These are phyloP conservation scores for Danionella cerebrum DNA, from an alignment of 2,113 vertebrate species.

Conservation along the genomic window DNA sequence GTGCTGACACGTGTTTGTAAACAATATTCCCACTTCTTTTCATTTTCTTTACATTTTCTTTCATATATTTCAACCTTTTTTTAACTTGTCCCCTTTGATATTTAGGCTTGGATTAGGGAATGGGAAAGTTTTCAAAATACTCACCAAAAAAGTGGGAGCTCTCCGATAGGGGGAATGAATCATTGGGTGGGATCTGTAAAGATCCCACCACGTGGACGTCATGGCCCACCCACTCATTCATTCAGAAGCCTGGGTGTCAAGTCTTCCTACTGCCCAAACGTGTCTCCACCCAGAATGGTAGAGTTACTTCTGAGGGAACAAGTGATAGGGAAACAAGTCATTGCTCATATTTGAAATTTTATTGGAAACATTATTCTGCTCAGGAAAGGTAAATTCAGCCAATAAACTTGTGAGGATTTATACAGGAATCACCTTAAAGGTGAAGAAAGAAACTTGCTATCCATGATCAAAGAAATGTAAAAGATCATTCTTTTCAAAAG, in stretches of 20 bases:
- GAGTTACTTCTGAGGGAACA: neutral
- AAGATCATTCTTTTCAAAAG: neutral
- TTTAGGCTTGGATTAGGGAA: neutral
- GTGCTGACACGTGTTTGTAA: neutral
- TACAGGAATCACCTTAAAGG: no score
- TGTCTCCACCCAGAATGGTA: neutral
- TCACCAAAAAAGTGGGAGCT: slow-evolving; percentile 83
- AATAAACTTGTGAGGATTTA: neutral
- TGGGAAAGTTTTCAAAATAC: slow-evolving; percentile 32
- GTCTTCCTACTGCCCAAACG: slow-evolving; percentile 6
- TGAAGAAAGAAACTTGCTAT: no score
- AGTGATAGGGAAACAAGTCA: no score
- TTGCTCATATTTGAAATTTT: no score
- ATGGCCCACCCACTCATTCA: slow-evolving; percentile 75
- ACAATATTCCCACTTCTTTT: neutral
- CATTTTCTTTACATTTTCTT: neutral
- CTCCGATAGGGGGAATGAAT: slow-evolving; percentile 82
- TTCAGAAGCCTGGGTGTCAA: slow-evolving; percentile 50
- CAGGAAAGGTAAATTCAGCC: neutral
- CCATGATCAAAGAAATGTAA: neutral
- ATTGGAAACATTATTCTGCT: neutral
- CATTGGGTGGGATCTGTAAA: slow-evolving; percentile 71
- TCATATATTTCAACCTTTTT: no score
- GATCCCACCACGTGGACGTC: slow-evolving; percentile 83
- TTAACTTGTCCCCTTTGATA: no score